phyloP scores from a whole-genome alignment of 2,797 vertebrate species.

The Sciurus carolinensis region DNA sequence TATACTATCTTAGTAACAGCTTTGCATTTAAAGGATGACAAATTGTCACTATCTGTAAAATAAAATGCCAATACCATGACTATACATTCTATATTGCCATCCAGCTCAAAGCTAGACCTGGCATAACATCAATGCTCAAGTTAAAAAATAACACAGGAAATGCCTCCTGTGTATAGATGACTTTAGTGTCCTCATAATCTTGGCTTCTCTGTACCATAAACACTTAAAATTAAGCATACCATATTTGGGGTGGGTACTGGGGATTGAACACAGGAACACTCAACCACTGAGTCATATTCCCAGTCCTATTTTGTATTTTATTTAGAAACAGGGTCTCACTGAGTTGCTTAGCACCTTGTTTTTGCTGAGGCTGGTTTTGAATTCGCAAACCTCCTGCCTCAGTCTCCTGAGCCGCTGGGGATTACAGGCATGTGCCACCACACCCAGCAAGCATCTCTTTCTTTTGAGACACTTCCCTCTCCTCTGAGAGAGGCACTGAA shows the following conservation, averaged over 20 bases:
- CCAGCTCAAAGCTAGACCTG: background rate
- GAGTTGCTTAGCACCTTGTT: too few species aligned
- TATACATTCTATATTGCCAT: background rate
- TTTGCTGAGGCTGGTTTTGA: too few species aligned
- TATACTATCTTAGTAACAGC: background rate
- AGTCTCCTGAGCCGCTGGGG: too few species aligned
- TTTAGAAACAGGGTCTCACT: too few species aligned
- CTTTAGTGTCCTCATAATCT: background rate
- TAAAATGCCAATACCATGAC: background rate
- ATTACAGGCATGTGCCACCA: too few species aligned
- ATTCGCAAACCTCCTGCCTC: too few species aligned
- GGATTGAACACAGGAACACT: too few species aligned
- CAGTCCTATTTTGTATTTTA: too few species aligned
- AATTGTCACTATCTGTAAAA: background rate
- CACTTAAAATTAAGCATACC: background rate
- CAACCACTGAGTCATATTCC: too few species aligned
- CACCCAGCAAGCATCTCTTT: background rate
- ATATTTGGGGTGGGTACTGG: too few species aligned
- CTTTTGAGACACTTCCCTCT: background rate
- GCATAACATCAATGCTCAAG: background rate
- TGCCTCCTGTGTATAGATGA: background rate
- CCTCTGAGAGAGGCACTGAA: background rate
- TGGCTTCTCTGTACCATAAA: background rate
- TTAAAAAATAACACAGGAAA: background rate
- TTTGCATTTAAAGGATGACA: slow-evolving; percentile 13